Conservation (phyloP, 2,888 invertebrate species). For the Diabrotica balteata region DNA sequence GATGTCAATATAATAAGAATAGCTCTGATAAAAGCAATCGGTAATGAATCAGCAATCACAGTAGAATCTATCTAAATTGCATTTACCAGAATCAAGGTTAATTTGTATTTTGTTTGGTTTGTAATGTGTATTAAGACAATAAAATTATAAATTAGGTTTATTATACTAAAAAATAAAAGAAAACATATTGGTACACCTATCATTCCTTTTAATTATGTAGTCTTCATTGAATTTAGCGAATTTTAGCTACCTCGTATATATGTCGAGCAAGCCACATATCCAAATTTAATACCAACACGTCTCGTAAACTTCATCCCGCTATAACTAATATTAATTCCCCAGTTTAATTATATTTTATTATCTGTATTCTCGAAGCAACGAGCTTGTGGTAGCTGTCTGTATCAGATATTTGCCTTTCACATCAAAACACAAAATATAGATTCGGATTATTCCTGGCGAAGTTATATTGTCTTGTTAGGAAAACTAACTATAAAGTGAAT, state of each 20-base stretch:
- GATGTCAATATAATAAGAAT: no score
- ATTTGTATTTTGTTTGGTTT: no score
- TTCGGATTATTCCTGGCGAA: neutral
- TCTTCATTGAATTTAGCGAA: no score
- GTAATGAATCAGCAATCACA: no score
- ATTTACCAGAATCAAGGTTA: no score
- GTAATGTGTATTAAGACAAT: no score
- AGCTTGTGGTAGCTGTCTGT: neutral
- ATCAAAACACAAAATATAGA: neutral
- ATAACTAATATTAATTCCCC: neutral
- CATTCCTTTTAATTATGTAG: no score
- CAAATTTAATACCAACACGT: neutral
- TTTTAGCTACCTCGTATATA: neutral
- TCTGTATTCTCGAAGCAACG: neutral
- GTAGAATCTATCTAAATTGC: no score
- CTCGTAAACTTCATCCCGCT: neutral
- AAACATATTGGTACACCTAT: no score
- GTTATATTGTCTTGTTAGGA: neutral
- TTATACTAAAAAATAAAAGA: no score
- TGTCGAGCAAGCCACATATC: neutral
- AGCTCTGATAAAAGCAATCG: no score
- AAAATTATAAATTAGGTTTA: no score
- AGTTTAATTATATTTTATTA: slow-evolving; percentile 1
- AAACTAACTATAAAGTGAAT: neutral
- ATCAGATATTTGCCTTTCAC: neutral